phyloP scores from a whole-genome alignment of 2,113 vertebrate genomes.

The Dipodomys ordii region DNA sequence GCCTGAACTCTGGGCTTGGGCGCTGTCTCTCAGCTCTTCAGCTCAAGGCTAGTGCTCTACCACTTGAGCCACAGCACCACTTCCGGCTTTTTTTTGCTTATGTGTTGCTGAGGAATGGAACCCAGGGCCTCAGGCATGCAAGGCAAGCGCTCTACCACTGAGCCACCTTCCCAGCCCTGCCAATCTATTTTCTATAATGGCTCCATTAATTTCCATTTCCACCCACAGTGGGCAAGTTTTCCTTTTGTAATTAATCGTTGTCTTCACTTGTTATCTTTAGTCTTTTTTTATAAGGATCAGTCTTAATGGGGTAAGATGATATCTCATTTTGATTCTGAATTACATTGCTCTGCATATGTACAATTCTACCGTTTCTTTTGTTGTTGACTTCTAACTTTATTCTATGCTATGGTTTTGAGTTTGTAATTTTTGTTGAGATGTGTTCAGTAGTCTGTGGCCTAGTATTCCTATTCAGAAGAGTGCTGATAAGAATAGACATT shows the following conservation, averaged over 20 bases:
- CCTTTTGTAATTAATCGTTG: neutral
- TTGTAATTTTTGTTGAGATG: neutral
- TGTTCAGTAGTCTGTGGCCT: neutral
- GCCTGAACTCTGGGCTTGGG: no score
- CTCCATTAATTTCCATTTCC: neutral
- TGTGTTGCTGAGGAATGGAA: no score
- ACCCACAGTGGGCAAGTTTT: neutral
- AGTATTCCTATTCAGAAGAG: neutral
- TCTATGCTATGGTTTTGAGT: neutral
- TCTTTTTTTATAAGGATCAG: neutral
- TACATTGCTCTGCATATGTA: neutral
- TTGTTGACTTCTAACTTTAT: neutral
- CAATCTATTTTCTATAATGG: neutral
- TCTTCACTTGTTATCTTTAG: neutral
- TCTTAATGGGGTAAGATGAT: neutral
- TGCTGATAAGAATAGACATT: neutral
- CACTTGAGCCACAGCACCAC: no score
- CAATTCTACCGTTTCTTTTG: neutral
- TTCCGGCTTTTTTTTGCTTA: no score
- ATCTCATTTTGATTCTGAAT: neutral
- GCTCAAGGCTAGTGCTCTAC: no score
- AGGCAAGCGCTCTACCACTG: no score
- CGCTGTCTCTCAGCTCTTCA: no score
- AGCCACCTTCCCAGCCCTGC: no score
- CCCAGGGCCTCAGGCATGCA: no score